Conservation (phyloP, 2,888 invertebrate species). For the Tortrix viridana region DNA sequence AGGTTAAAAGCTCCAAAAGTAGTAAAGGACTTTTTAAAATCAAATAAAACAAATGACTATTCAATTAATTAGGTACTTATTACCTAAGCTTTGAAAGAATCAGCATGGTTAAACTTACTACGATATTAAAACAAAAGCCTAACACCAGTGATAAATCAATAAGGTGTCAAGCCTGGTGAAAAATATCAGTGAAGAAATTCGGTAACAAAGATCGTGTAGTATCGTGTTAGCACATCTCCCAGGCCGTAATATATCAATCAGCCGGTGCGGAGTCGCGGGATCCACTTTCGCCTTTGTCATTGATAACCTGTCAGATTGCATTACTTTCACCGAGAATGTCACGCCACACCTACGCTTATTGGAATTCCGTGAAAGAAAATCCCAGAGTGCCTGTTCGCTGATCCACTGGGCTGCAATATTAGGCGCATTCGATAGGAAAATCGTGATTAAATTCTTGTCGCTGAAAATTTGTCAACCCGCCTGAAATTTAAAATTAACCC, state of each 20-base stretch:
- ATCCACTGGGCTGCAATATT: constrained; percentile 24
- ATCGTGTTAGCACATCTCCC: constrained; percentile 34
- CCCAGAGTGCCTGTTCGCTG: constrained; percentile 1
- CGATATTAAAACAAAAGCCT: constrained; percentile 17
- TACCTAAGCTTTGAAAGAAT: not conserved
- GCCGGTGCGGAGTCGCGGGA: constrained; percentile 30
- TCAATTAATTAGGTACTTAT: not conserved
- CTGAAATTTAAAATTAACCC: too few species aligned
- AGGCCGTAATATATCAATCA: constrained; percentile 42
- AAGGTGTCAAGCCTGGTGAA: constrained; percentile 8
- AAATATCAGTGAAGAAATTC: constrained; percentile 24
- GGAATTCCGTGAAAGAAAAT: constrained; percentile 31
- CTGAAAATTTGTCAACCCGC: not conserved
- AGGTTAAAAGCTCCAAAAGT: too few species aligned
- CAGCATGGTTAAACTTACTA: not conserved
- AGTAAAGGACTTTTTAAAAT: too few species aligned
- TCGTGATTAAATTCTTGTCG: constrained; percentile 11
- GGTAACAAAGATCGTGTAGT: constrained; percentile 26
- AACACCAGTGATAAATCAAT: constrained; percentile 25
- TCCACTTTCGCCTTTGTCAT: constrained; percentile 51
- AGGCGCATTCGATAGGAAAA: constrained; percentile 30
- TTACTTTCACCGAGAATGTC: constrained; percentile 44
- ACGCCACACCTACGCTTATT: constrained; percentile 27
- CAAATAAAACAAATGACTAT: too few species aligned
- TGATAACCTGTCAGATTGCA: constrained; percentile 48